Evolutionary conservation across 2,113 vertebrate species (phyloP), one percentile per base, ranked within the genome.

Genomic region (Istiophorus platypterus): DNA sequence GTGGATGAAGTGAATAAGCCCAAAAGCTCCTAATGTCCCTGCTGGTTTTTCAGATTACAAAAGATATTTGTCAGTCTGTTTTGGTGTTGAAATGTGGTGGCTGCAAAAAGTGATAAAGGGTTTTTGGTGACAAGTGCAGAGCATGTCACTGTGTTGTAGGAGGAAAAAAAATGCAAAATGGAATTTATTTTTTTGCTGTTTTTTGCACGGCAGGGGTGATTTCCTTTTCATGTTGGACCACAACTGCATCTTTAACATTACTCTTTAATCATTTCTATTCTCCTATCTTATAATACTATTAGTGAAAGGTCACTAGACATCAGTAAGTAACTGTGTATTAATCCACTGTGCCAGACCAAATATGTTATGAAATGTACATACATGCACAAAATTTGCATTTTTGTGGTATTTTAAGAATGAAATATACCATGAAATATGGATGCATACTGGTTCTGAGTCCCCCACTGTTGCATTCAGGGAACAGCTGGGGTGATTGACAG

Each of bases 401-500:
- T 66, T 75, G 52, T 83, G 59, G 24, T 66, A 59, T 67, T 82
- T 72, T 65, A 22, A 81, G 39, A 66, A 26, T 84, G 86, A 84
- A 75, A 72, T 79, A 80, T 65, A 37, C 10, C 39, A 61, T 80
- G 81, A 88, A 86, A 88, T 88, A 86, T 76, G 62, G 41, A 41
- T 85, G 71, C 42, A 17, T 67, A 42, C 81, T 45, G 26, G 27
- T 52, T 34, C 31, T 34, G 42, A 52, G 37, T 22, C 69, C 45
- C 34, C 51, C 63, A 59, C 70, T 62, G 56, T 42, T 66, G 81
- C 72, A 69, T 84, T 90, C 42, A 72, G 49, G 75, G 45, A 65
- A 1, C 72, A 27, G n/a, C 24, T 6, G 52, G 58, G 58, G 42
- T 91, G 91, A 94, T 82, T 91, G 94, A 89, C 90, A 88, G 81